These are phyloP conservation scores for Metridium senile DNA, from an alignment of 92 coral and sea anemone genomes.

Conservation along the genomic window DNA sequence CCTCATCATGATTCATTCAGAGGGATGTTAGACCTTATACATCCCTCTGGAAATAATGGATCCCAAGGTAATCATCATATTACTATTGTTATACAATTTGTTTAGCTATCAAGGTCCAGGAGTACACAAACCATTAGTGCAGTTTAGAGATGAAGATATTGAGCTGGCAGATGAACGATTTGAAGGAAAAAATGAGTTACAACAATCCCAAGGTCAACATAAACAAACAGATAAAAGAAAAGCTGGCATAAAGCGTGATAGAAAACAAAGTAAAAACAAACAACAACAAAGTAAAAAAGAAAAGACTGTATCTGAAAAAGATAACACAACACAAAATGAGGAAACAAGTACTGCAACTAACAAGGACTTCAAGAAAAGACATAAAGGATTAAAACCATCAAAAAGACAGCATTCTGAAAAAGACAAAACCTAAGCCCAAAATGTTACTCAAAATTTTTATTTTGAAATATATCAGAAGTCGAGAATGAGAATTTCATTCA, in stretches of 20 bases:
- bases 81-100: too few species aligned
- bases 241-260: not conserved
- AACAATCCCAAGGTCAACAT: slow-evolving; percentile 19
- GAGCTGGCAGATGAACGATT: slow-evolving; percentile 64
- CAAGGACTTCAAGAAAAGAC: slow-evolving; percentile 9
- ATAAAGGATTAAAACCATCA: slow-evolving; percentile 30
- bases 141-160: slow-evolving; percentile 72
- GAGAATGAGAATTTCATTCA: too few species aligned
- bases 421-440: not conserved
- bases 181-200: slow-evolving; percentile 20
- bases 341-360: not conserved
- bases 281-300: not conserved
- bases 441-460: not conserved
- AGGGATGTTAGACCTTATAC: too few species aligned
- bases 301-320: not conserved
- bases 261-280: slow-evolving; percentile 7
- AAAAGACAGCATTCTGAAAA: slow-evolving; percentile 20
- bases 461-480: not conserved
- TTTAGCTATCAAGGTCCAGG: slow-evolving; percentile 97
- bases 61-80: too few species aligned
- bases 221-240: slow-evolving; percentile 12
- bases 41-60: too few species aligned
- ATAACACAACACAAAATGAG: slow-evolving; percentile 13
- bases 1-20: too few species aligned
- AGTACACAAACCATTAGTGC: slow-evolving; percentile 56